phyloP scores from a whole-genome alignment of 30 jellyfish, hydroid and myxozoan species.

The Clytia hemisphaerica region DNA sequence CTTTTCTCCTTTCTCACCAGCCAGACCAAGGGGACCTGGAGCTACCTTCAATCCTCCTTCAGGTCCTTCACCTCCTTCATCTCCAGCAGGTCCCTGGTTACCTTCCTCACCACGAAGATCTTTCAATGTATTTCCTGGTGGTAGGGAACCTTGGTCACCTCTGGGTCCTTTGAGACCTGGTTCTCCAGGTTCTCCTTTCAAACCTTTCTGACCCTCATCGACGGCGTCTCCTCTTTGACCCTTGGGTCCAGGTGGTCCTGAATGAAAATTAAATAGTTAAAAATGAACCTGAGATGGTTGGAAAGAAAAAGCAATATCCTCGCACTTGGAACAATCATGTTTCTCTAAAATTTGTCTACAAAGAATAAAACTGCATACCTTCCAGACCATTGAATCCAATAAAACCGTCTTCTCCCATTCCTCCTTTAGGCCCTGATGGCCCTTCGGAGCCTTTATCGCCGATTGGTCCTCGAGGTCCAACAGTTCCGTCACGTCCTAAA shows the following conservation, averaged over 20 bases:
- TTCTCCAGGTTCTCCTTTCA: neutral
- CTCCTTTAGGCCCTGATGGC: slow-evolving; percentile 61
- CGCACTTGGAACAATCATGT: too few relatives aligned
- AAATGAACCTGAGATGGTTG: neutral
- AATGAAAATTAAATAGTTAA: neutral
- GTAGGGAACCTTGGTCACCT: slow-evolving; percentile 38
- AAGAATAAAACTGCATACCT: too few relatives aligned
- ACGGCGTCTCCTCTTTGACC: slow-evolving; percentile 23
- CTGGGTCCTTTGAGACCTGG: slow-evolving; percentile 9
- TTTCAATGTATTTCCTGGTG: slow-evolving; percentile 16
- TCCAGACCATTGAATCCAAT: slow-evolving; percentile 58
- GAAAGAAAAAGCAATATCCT: neutral
- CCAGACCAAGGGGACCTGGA: neutral
- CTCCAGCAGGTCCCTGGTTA: slow-evolving; percentile 9
- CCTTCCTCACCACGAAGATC: slow-evolving; percentile 31
- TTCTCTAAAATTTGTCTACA: too few relatives aligned
- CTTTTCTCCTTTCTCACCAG: neutral
- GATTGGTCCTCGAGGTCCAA: slow-evolving; percentile 40
- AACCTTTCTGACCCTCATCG: too few relatives aligned
- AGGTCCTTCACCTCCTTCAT: neutral
- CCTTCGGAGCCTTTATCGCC: slow-evolving; percentile 72
- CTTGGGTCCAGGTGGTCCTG: slow-evolving; percentile 36
- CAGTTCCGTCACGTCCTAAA: slow-evolving; percentile 39
- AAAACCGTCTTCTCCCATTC: slow-evolving; percentile 55
- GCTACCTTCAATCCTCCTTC: slow-evolving; percentile 1